Percentiles rank a stretch among this genome's conserved stretches.
phyloP scores from a whole-genome alignment of 2,113 vertebrate species.

The Myotis yumanensis region DNA sequence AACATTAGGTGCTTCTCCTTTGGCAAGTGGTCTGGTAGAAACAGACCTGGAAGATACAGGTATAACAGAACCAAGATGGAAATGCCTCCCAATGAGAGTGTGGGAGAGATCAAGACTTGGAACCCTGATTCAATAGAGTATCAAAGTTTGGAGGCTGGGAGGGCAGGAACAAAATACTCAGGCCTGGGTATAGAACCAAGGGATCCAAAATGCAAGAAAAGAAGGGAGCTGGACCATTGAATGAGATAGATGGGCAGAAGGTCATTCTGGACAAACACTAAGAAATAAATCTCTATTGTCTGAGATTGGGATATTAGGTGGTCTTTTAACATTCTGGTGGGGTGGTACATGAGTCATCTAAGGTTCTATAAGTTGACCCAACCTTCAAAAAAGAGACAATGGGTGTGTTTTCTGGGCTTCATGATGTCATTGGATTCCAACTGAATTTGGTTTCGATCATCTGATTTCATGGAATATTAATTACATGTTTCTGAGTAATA shows the following conservation, averaged over 20 bases:
- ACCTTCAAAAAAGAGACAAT: neutral
- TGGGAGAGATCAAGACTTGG: no score
- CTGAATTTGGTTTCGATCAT: neutral
- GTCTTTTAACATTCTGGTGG: neutral
- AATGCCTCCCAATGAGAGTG: neutral
- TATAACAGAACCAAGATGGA: neutral
- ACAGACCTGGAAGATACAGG: neutral
- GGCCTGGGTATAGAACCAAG: neutral
- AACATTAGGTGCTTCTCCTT: neutral
- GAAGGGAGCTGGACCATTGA: fast-evolving
- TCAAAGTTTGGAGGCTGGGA: neutral
- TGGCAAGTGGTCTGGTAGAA: neutral
- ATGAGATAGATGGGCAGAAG: neutral
- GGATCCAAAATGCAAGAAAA: neutral
- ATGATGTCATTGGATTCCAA: neutral
- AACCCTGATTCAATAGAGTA: neutral
- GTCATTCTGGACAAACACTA: neutral
- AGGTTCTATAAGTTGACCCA: neutral
- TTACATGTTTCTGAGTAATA: neutral
- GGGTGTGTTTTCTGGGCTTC: neutral
- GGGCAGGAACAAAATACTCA: neutral
- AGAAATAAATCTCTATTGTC: neutral
- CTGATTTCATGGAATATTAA: neutral
- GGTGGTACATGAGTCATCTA: neutral
- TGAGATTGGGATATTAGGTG: neutral